These are phyloP conservation scores for Sinella curviseta DNA, from an alignment of 1,140 invertebrate genomes.

Conservation along the genomic window DNA sequence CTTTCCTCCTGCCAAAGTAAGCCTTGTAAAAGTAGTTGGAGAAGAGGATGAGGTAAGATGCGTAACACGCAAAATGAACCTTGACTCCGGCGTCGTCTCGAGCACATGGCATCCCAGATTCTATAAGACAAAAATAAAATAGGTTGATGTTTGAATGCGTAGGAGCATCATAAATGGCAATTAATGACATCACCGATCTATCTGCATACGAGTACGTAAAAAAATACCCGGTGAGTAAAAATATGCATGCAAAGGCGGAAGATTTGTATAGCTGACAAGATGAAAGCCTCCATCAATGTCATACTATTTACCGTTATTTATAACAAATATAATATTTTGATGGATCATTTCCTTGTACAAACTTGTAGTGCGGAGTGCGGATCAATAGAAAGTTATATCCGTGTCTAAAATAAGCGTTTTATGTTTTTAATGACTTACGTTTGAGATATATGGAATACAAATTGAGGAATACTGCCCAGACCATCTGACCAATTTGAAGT, in stretches of 20 bases:
- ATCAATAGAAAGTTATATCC: too few species aligned
- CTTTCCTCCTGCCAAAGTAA: neutral
- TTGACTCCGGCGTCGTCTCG: constrained; percentile 30
- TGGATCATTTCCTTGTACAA: too few species aligned
- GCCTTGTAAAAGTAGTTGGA: constrained; percentile 21
- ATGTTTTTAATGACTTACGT: neutral
- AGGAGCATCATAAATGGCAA: too few species aligned
- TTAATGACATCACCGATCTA: too few species aligned
- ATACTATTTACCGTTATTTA: neutral
- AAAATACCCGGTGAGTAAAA: neutral
- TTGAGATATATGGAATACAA: constrained; percentile 6
- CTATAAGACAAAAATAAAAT: neutral
- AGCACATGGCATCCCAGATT: constrained; percentile 22
- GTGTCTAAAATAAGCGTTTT: too few species aligned
- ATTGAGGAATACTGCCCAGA: neutral
- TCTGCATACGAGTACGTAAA: too few species aligned
- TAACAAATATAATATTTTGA: neutral
- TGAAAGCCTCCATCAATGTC: too few species aligned
- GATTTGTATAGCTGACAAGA: too few species aligned
- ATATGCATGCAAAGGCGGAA: too few species aligned
- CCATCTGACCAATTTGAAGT: constrained; percentile 8
- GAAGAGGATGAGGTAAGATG: constrained; percentile 17
- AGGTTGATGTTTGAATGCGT: neutral
- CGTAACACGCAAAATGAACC: constrained; percentile 31
- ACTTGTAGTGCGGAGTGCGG: too few species aligned